phyloP scores from a whole-genome alignment of 2,113 vertebrate genomes.

The Phalacrocorax brasilianus region DNA sequence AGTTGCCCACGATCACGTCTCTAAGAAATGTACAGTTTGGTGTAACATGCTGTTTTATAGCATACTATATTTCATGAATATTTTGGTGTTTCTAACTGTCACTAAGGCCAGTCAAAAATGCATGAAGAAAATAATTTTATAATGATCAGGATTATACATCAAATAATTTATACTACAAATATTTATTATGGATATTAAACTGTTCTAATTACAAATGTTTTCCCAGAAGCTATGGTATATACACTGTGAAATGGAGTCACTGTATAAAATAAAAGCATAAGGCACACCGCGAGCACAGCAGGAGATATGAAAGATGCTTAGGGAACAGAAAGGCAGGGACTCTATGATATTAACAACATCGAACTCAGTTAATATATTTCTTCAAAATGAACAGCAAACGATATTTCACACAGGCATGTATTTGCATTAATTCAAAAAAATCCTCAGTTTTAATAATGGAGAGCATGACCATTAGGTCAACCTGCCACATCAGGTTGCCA shows the following conservation, averaged over 20 bases:
- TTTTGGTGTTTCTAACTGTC: not conserved
- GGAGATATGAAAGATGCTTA: not conserved
- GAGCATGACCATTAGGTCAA: not conserved
- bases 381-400: not conserved
- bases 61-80: not conserved
- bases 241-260: not conserved
- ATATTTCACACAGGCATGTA: not conserved
- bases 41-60: not conserved
- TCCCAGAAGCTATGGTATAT: not conserved
- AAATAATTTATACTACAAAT: not conserved
- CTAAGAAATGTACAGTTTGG: not conserved
- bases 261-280: not conserved
- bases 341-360: not conserved
- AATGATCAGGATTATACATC: not conserved
- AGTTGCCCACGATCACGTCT: not conserved
- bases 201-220: not conserved
- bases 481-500: not conserved
- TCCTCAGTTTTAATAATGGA: not conserved
- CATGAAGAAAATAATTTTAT: not conserved
- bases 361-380: not conserved
- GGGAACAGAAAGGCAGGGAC: not conserved
- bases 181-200: not conserved
- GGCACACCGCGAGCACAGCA: not conserved
- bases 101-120: not conserved
- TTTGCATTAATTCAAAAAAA: not conserved